phyloP scores from a whole-genome alignment of 2,797 vertebrate species.

The Calcarius lapponicus region DNA sequence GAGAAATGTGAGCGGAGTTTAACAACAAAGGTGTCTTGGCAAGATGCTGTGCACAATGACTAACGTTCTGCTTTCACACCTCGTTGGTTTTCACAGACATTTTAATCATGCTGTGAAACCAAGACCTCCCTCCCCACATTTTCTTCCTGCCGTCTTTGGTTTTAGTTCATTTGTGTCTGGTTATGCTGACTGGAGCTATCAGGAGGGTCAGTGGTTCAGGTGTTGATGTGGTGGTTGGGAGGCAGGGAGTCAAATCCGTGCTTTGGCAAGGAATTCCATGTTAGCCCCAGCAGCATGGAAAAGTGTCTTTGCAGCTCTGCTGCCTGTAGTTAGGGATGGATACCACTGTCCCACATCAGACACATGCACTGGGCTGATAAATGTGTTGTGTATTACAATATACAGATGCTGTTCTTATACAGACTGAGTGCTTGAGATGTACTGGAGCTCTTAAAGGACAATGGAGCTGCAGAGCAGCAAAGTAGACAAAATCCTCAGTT shows the following conservation, averaged over 20 bases:
- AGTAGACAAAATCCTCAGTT: background rate
- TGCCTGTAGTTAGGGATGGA: background rate
- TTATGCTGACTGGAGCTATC: background rate
- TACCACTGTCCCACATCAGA: background rate
- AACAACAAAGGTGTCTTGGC: conserved; percentile 1
- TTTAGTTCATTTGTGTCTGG: background rate
- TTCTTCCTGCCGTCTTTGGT: background rate
- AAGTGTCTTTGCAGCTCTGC: background rate
- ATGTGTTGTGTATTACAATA: background rate
- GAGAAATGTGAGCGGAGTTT: background rate
- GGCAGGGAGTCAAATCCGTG: background rate
- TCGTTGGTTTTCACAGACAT: background rate
- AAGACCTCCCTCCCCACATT: background rate
- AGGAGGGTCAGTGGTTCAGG: background rate
- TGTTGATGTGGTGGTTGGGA: background rate
- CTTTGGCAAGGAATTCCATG: background rate
- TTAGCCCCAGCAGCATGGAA: background rate
- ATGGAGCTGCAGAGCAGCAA: background rate
- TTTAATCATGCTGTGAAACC: background rate
- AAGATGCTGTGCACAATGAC: conserved; percentile 7
- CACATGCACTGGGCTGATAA: background rate
- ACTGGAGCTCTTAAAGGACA: background rate
- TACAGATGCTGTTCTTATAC: background rate
- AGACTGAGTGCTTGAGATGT: background rate
- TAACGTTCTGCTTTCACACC: conserved; percentile 21